These are phyloP conservation scores for Umimayanthus kanabou DNA, from an alignment of 92 coral and sea anemone genomes.

Conservation along the genomic window DNA sequence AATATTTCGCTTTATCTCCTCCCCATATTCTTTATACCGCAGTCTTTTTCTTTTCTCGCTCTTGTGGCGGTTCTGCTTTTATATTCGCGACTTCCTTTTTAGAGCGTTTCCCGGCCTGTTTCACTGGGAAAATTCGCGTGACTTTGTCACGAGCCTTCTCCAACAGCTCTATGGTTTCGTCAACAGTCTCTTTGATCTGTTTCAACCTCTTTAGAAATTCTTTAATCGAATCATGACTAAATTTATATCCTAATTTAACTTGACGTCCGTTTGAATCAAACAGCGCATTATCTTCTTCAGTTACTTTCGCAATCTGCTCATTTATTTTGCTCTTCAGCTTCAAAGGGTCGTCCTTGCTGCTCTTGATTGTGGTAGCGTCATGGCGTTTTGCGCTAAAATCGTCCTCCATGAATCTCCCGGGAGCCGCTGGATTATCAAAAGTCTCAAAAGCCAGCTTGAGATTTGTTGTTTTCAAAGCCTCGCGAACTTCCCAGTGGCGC, in stretches of 20 bases:
- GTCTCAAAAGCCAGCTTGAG: constrained; percentile 50
- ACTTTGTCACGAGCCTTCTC: constrained; percentile 66
- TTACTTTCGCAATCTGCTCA: constrained; percentile 51
- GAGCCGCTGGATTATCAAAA: constrained; percentile 62
- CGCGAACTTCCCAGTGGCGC: constrained; percentile 43
- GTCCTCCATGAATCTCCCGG: constrained; percentile 56
- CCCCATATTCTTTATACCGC: constrained; percentile 47
- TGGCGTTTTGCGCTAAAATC: constrained; percentile 52
- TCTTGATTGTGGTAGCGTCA: constrained; percentile 53
- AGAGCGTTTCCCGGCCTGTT: constrained; percentile 53
- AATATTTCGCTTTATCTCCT: constrained; percentile 57
- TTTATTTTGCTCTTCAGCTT: constrained; percentile 50
- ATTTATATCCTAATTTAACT: constrained; percentile 45
- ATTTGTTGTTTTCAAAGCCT: constrained; percentile 46
- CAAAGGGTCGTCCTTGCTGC: constrained; percentile 54
- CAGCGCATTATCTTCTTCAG: constrained; percentile 56
- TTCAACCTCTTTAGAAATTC: constrained; percentile 51
- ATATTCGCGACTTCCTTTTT: constrained; percentile 60
- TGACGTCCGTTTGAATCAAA: constrained; percentile 45
- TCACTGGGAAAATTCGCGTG: constrained; percentile 59
- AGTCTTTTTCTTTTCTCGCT: constrained; percentile 55
- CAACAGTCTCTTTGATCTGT: constrained; percentile 46
- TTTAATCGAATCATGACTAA: constrained; percentile 48
- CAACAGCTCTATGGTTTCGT: constrained; percentile 65
- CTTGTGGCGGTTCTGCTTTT: constrained; percentile 64